Evolutionary conservation across 1,140 invertebrate species (phyloP).

Genomic region (Trissolcus basalis): DNA sequence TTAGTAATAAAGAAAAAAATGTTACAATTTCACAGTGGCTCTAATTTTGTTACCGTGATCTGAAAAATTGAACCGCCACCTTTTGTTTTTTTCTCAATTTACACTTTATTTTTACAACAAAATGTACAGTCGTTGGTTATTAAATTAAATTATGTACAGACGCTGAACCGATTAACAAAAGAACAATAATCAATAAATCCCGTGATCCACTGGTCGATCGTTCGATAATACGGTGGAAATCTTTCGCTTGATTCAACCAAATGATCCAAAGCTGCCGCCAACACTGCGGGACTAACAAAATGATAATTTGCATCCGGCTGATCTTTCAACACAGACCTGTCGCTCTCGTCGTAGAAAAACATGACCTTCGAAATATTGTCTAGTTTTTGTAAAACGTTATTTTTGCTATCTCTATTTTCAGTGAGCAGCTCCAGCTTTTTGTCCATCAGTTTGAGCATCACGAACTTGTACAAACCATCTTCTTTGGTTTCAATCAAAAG

Average conservation of each 20-base stretch:
- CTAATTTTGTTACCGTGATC: no score
- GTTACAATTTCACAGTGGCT: no score
- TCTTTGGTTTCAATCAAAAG: slow-evolving; percentile 65
- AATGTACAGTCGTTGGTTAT: slow-evolving; percentile 2
- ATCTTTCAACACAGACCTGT: slow-evolving; percentile 41
- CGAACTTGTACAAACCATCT: slow-evolving; percentile 60
- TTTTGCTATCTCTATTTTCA: slow-evolving; percentile 38
- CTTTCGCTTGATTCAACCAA: slow-evolving; percentile 65
- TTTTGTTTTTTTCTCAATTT: no score
- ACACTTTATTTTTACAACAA: background rate
- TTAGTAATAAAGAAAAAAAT: no score
- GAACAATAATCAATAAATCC: slow-evolving; percentile 61
- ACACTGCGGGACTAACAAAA: slow-evolving; percentile 62
- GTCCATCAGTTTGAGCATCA: slow-evolving; percentile 69
- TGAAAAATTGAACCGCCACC: no score
- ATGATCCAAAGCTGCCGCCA: slow-evolving; percentile 68
- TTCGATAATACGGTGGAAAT: slow-evolving; percentile 68
- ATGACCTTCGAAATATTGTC: slow-evolving; percentile 66
- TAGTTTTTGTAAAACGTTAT: slow-evolving; percentile 56
- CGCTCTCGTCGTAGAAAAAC: slow-evolving; percentile 67
- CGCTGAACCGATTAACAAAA: slow-evolving; percentile 20
- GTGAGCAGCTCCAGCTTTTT: slow-evolving; percentile 65
- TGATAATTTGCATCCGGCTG: slow-evolving; percentile 62
- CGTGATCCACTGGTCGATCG: slow-evolving; percentile 62
- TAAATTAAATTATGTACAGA: no score